Evolutionary conservation across 2,113 vertebrate genomes (phyloP).

Genomic region (Suricata suricatta): DNA sequence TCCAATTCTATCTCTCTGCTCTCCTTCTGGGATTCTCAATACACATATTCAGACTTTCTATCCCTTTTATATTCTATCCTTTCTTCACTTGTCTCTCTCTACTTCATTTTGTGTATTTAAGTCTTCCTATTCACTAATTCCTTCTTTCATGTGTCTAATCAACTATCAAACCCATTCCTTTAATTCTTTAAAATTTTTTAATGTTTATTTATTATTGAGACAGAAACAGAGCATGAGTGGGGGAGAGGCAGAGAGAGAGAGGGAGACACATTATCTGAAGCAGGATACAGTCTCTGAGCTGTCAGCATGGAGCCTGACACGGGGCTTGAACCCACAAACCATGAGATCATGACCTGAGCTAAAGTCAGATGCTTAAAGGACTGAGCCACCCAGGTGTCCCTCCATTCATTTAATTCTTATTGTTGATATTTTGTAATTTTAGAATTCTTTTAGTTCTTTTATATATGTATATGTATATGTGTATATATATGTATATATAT

Average conservation of each 20-base stretch:
- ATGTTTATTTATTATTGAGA: too few species aligned
- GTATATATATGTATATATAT: too few species aligned
- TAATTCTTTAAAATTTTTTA: background rate
- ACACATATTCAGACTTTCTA: background rate
- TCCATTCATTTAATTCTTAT: background rate
- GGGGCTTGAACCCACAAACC: too few species aligned
- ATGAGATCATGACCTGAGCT: too few species aligned
- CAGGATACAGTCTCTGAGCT: too few species aligned
- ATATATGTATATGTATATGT: background rate
- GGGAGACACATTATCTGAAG: too few species aligned
- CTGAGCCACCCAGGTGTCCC: too few species aligned
- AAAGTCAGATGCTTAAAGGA: too few species aligned
- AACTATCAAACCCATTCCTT: background rate
- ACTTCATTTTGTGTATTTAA: background rate
- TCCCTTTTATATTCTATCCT: background rate
- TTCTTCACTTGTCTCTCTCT: background rate
- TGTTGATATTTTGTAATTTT: background rate
- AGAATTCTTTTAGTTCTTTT: background rate
- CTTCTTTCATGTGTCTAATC: background rate
- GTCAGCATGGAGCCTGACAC: too few species aligned
- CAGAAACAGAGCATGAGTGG: too few species aligned
- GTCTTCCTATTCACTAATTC: background rate
- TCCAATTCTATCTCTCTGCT: background rate
- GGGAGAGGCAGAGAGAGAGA: too few species aligned
- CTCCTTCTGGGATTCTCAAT: background rate